phyloP scores from a whole-genome alignment of 37 sponge, comb jelly and placozoan species.

The Chondrilla cf. caribensis region DNA sequence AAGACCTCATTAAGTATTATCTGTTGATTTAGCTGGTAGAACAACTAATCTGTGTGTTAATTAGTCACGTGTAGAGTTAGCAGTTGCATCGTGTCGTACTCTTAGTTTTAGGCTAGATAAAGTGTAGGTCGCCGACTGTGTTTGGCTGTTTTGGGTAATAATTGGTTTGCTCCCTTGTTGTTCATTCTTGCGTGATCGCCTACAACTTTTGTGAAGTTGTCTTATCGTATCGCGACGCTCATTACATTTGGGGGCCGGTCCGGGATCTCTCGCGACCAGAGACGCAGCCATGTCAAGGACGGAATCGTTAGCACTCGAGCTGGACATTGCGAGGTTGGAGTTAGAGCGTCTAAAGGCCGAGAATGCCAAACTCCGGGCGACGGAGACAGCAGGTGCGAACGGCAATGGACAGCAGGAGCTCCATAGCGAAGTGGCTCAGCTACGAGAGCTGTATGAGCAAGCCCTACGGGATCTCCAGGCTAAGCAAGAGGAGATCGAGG shows the following conservation, averaged over 20 bases:
- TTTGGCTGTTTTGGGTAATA: no score
- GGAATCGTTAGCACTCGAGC: background rate
- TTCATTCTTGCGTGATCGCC: no score
- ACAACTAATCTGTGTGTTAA: no score
- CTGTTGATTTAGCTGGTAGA: no score
- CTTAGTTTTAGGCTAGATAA: no score
- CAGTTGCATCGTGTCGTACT: no score
- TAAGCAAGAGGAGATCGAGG: background rate
- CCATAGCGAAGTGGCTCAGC: background rate
- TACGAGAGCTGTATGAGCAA: background rate
- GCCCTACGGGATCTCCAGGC: background rate
- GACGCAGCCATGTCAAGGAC: background rate
- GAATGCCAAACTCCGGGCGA: background rate
- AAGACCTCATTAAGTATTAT: no score
- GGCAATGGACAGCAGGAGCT: background rate
- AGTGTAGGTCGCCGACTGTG: no score
- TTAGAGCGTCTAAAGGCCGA: background rate
- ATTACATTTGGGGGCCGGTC: conserved; percentile 12
- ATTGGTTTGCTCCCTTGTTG: no score
- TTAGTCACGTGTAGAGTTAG: no score
- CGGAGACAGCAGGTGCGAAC: background rate
- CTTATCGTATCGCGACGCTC: no score
- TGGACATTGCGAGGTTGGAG: background rate
- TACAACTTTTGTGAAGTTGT: no score
- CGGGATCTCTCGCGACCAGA: background rate